Evolutionary conservation across 2,797 vertebrate species (phyloP).

Genomic region (Mionectes olivaceus): DNA sequence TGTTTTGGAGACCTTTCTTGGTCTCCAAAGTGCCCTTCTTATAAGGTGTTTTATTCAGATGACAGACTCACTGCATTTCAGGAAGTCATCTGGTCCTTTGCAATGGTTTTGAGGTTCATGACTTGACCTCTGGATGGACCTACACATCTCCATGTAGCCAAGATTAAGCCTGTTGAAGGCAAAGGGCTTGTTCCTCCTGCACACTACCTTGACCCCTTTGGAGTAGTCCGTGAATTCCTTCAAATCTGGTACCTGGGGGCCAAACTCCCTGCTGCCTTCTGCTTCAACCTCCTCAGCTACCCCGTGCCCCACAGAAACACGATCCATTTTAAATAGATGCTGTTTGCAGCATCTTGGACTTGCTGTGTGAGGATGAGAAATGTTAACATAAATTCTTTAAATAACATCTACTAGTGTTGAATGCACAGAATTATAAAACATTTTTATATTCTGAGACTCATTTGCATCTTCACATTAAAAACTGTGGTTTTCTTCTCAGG

Average conservation of each 20-base stretch:
- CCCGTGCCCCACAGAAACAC: neutral
- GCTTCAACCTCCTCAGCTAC: neutral
- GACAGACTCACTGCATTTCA: accelerated
- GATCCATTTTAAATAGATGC: conserved; percentile 28
- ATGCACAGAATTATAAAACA: conserved; percentile 67
- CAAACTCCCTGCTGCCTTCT: neutral
- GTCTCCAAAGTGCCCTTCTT: neutral
- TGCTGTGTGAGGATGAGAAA: conserved; percentile 56
- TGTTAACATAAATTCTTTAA: conserved; percentile 69
- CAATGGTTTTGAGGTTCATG: neutral
- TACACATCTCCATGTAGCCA: neutral
- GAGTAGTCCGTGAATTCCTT: neutral
- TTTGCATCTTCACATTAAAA: conserved; percentile 68
- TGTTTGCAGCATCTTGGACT: conserved; percentile 55
- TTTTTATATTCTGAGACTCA: conserved; percentile 65
- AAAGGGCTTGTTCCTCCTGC: neutral
- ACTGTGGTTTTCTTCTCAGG: conserved; percentile 53
- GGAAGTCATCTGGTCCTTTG: accelerated
- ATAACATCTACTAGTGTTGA: conserved; percentile 58
- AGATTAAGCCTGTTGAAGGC: neutral
- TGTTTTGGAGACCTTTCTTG: neutral
- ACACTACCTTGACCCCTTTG: neutral
- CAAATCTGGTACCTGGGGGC: neutral
- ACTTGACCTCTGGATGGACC: neutral
- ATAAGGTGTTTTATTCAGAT: neutral